Percentiles rank a stretch among this genome's conserved stretches.
These are phyloP conservation scores for Onychomys arenicola DNA, from an alignment of 2,797 vertebrate species.

Conservation along the genomic window DNA sequence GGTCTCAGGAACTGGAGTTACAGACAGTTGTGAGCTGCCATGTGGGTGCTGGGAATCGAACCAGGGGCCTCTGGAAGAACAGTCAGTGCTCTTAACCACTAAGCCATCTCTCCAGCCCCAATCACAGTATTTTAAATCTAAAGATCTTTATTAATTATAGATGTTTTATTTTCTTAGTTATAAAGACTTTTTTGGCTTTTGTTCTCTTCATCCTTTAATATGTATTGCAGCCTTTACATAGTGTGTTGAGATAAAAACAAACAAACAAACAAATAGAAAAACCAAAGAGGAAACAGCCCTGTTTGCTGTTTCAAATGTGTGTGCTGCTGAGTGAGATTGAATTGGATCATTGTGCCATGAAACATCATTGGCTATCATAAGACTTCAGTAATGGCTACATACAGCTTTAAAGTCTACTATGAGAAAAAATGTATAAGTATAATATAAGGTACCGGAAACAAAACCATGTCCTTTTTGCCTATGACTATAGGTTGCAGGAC, in stretches of 20 bases:
- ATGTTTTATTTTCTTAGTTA: constrained; percentile 12
- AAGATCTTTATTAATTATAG: background rate
- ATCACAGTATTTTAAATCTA: background rate
- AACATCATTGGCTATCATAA: background rate
- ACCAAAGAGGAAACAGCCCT: background rate
- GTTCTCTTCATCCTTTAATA: constrained; percentile 31
- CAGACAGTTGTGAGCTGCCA: no score
- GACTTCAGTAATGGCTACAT: background rate
- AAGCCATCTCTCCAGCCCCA: no score
- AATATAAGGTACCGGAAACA: constrained; percentile 2
- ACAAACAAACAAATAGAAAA: background rate
- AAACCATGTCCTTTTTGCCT: background rate
- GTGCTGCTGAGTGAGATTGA: background rate
- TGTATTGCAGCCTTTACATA: background rate
- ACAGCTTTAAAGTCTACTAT: background rate
- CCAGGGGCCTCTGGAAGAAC: no score
- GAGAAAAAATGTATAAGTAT: constrained; percentile 35
- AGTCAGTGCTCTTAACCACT: no score
- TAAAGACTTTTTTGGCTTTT: background rate
- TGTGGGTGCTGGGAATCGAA: no score
- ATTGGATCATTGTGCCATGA: background rate
- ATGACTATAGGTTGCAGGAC: constrained; percentile 93
- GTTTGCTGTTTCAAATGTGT: background rate
- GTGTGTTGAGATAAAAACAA: constrained; percentile 46
- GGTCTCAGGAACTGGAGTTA: no score